phyloP scores from a whole-genome alignment of 2,888 invertebrate genomes.

The Eumerus sabulonum region DNA sequence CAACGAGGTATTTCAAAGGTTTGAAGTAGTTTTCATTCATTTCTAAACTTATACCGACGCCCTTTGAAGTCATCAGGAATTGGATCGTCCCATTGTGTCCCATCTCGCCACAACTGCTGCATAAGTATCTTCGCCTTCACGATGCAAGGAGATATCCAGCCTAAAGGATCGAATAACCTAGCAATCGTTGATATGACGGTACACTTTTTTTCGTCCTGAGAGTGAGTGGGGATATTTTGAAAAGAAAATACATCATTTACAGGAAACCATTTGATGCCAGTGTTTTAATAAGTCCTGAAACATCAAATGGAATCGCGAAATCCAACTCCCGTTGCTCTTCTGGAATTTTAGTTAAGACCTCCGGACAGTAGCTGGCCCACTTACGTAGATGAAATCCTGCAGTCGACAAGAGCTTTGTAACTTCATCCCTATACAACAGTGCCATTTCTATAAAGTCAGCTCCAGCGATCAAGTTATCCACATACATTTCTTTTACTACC shows the following conservation, averaged over 20 bases:
- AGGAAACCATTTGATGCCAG: conserved; percentile 19
- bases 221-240: neutral
- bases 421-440: no score
- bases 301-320: conserved; percentile 5
- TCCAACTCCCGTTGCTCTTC: neutral
- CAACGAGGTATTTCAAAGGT: conserved; percentile 1
- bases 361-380: conserved; percentile 7
- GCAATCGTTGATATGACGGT: conserved; percentile 41
- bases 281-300: conserved; percentile 5
- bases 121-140: conserved; percentile 60
- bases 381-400: conserved; percentile 11
- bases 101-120: conserved; percentile 50
- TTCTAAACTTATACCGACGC: conserved; percentile 34
- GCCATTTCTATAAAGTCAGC: no score
- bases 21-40: conserved; percentile 26
- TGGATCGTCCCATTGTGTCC: conserved; percentile 48
- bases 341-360: conserved; percentile 1
- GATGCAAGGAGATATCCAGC: conserved; percentile 53
- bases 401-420: no score
- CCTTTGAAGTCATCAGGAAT: conserved; percentile 24
- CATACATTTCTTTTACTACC: no score
- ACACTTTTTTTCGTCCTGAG: conserved; percentile 13
- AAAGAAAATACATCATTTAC: conserved; percentile 8
- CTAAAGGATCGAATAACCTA: conserved; percentile 60
- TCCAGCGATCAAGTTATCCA: no score